Base-by-base conservation (phyloP, 1,140 invertebrate species). In the Apis florea region DNA sequence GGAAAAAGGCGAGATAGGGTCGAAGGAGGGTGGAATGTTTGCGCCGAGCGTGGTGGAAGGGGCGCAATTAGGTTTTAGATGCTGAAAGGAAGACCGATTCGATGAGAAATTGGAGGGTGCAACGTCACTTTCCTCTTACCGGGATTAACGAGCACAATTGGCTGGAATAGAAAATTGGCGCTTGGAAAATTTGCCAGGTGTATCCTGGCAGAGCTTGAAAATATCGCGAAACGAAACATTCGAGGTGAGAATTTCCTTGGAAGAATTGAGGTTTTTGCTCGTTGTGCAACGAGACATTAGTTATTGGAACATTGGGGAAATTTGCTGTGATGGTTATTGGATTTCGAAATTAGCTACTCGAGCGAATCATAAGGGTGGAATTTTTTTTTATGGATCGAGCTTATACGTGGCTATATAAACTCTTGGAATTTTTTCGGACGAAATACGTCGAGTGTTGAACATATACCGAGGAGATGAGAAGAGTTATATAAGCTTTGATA, bases 101-200 rank as follows among this genome's bases (percentile, higher is more conserved):
- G 26, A 53, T 64, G 80, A 63, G 66, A 77, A 82, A 64, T 77
- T 69, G n/a, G n/a, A 59, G 54, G 64, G 51, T 53, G 73, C 79
- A 21, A 1, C 56, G 79, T 67, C 79, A 59, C 79, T 54, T 75
- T 54, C 15, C 53, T 68, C 71, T 24, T 3, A n/a, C 24, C 59
- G 40, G 19, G 53, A 58, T 80, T 80, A 80, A 74, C 71, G 79
- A 67, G 70, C 53, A 58, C n/a, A 73, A 73, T 80, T 73, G 78
- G 21, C 21, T 47, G 3, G 10, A 6, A 13, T 53, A 40, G 3
- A 21, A n/a, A 12, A 47, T 47, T 17, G 12, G 1, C n/a, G 13
- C 51, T 15, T 17, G 17, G 51, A 54, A 64, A 66, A 73, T 64
- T 79, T 79, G 6, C 21, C 77, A 47, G 53, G 26, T 54, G 40